These are phyloP conservation scores for Gandaritis pyraliata DNA, from an alignment of 2,888 invertebrate species.

Conservation along the genomic window DNA sequence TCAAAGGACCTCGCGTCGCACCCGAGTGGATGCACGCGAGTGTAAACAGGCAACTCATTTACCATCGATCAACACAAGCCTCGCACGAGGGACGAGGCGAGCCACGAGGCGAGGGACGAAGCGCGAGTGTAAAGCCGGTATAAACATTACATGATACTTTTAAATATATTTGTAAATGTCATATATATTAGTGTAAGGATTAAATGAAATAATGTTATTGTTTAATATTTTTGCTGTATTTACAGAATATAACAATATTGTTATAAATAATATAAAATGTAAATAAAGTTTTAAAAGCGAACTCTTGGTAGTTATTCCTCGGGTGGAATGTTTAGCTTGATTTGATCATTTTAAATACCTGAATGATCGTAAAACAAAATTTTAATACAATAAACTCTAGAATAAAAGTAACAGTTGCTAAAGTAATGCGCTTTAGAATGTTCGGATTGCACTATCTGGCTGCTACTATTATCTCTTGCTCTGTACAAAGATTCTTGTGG, in stretches of 20 bases:
- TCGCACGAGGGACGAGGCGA: no score
- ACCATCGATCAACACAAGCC: no score
- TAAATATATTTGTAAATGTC: slow-evolving; percentile 3
- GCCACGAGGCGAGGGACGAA: no score
- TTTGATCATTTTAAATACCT: slow-evolving; percentile 6
- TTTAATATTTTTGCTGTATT: slow-evolving; percentile 24
- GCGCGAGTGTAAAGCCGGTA: no score
- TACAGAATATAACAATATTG: slow-evolving; percentile 24
- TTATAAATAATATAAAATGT: slow-evolving; percentile 15
- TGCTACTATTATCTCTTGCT: neutral
- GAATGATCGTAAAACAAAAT: neutral
- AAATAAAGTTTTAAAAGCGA: slow-evolving; percentile 28
- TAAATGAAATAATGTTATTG: slow-evolving; percentile 26
- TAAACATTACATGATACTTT: neutral
- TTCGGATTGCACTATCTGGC: neutral
- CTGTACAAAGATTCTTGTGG: neutral
- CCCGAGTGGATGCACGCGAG: no score
- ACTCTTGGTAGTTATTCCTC: slow-evolving; percentile 19
- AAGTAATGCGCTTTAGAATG: neutral
- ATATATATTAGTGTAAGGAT: slow-evolving; percentile 2
- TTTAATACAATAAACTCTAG: slow-evolving; percentile 3
- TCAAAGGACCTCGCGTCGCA: no score
- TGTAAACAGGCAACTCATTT: no score
- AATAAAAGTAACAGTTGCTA: slow-evolving; percentile 16
- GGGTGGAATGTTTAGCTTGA: slow-evolving; percentile 22